A percentile compares a stretch with the other conserved stretches of the same genome.
Conservation (phyloP, 2,113 vertebrate species). For the Anolis carolinensis region DNA sequence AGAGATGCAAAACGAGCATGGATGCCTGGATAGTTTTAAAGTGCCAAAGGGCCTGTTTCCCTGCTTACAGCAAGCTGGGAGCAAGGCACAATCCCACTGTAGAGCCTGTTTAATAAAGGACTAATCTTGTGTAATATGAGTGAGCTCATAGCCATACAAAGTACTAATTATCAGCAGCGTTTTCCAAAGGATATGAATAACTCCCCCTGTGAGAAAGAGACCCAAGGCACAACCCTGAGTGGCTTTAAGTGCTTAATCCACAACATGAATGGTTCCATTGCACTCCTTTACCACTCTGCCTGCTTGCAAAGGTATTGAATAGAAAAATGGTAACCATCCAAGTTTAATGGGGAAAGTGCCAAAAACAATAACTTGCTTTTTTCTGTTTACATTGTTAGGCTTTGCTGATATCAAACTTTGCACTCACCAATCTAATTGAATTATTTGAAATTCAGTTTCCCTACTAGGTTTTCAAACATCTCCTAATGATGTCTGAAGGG, state of each 20-base stretch:
- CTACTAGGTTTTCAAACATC: constrained; percentile 48
- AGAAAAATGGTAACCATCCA: constrained; percentile 49
- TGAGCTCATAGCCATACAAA: constrained; percentile 78
- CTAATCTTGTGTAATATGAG: constrained; percentile 77
- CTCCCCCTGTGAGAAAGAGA: constrained; percentile 64
- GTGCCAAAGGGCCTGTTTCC: constrained; percentile 67
- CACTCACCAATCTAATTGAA: constrained; percentile 62
- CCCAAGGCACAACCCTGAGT: constrained; percentile 55
- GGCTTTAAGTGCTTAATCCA: constrained; percentile 63
- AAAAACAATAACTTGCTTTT: constrained; percentile 58
- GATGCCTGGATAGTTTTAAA: constrained; percentile 69
- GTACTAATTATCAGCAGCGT: constrained; percentile 77
- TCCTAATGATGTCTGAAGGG: not conserved
- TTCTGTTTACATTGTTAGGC: constrained; percentile 46
- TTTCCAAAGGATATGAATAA: constrained; percentile 74
- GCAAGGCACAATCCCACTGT: constrained; percentile 67
- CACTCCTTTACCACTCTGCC: constrained; percentile 46
- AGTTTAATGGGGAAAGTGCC: constrained; percentile 64
- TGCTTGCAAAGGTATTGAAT: constrained; percentile 61
- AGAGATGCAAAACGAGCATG: constrained; percentile 57
- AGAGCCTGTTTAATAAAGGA: constrained; percentile 68
- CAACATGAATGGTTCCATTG: constrained; percentile 53
- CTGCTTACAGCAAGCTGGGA: constrained; percentile 65
- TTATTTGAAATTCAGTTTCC: constrained; percentile 61
- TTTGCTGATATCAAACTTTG: constrained; percentile 55